Evolutionary conservation across 2,888 invertebrate species (phyloP), one percentile per base, ranked within the genome.

Genomic region (Rhorus exstirpatorius): DNA sequence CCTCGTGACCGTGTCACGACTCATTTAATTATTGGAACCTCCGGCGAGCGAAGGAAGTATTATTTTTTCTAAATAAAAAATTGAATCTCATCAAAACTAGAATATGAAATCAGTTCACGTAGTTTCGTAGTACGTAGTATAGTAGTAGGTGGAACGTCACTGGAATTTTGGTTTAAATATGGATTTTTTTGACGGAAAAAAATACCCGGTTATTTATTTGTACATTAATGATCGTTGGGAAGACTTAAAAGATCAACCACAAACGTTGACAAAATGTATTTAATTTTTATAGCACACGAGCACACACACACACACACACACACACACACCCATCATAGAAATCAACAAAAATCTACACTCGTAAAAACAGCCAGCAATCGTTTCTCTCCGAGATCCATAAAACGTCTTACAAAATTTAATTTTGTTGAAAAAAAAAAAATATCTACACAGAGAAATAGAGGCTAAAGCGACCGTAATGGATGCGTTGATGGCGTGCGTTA

Each of bases 161-260:
- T 2, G 31, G 6, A 31, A 3, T 31, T 31, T 31, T 31, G 31
- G 31, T 31, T 31, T 3, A 31, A n/a, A 31, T 46, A 58, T 58
- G 26, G 10, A 12, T 44, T 70, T 44, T 38, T 65, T 51, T 41
- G 58, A 46, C 12, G 31, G 41, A 44, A 71, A 71, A 71, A 71
- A 58, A 58, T 24, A 71, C 55, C 19, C 53, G 12, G 31, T 58
- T 71, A 58, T 71, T 71, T 46, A 71, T 58, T 26, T 21, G n/a
- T 31, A 41, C 17, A 44, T 71, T 71, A 71, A 71, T 31, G 71
- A 44, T 6, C 55, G 26, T 44, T 44, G 17, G 44, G 17, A 26
- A 70, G 70, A 41, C 41, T 44, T 55, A 24, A 35, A 55, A 55
- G 53, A 55, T 31, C 2, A 31, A 31, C 2, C 2, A 31, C 2